phyloP scores from a whole-genome alignment of 1,140 invertebrate genomes.

The Ooceraea biroi region DNA sequence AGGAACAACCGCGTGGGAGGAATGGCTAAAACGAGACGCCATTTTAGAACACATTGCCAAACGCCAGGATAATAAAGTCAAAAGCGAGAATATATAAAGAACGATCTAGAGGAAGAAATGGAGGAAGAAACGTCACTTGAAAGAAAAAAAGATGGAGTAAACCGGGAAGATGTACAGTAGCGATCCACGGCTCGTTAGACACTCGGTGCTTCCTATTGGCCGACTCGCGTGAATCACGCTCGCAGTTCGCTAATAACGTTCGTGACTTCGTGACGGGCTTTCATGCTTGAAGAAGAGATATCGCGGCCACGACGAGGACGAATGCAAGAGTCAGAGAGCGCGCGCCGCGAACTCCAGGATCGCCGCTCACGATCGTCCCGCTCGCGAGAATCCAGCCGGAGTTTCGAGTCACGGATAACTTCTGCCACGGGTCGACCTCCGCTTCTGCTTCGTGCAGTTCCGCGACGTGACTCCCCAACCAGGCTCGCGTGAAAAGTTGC shows the following conservation, averaged over 20 bases:
- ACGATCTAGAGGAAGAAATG: neutral
- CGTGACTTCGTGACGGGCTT: conserved; percentile 80
- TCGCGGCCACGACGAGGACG: conserved; percentile 26
- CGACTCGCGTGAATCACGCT: conserved; percentile 72
- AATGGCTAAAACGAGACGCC: neutral
- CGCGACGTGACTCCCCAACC: conserved; percentile 58
- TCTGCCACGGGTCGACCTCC: conserved; percentile 60
- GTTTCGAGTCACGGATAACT: conserved; percentile 72
- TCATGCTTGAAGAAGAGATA: conserved; percentile 22
- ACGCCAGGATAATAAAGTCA: neutral
- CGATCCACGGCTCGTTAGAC: conserved; percentile 33
- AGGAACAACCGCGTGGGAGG: neutral
- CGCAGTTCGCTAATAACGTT: conserved; percentile 80
- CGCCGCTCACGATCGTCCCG: conserved; percentile 63
- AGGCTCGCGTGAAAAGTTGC: conserved; percentile 58
- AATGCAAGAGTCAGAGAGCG: conserved; percentile 42
- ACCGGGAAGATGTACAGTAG: conserved; percentile 23
- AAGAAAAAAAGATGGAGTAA: conserved; percentile 4
- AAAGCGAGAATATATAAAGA: neutral
- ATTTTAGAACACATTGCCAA: neutral
- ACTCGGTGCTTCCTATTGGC: conserved; percentile 48
- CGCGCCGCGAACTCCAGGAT: conserved; percentile 59
- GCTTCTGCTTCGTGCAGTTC: conserved; percentile 63
- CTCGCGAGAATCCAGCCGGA: conserved; percentile 56
- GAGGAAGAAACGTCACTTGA: neutral